Percentiles rank a stretch among this genome's conserved stretches.
Conservation (phyloP, 2,113 vertebrate genomes). For the Daboia siamensis region DNA sequence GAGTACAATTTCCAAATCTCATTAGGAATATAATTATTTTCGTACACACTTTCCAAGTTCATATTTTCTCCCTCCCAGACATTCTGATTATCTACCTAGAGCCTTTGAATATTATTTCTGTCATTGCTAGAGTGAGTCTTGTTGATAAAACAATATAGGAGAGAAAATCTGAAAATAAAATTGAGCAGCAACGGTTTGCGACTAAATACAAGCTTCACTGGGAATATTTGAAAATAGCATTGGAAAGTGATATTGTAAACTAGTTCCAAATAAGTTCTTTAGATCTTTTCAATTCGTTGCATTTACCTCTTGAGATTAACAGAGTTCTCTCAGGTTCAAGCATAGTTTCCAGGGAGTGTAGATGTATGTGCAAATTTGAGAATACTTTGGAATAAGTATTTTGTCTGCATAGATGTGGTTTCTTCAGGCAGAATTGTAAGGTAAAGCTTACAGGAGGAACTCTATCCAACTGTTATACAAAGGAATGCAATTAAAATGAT, state of each 20-base stretch:
- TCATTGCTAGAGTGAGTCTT: background rate
- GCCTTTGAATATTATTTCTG: background rate
- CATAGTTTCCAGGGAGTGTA: background rate
- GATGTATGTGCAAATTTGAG: background rate
- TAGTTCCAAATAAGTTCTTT: background rate
- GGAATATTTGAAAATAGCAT: background rate
- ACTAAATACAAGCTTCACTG: background rate
- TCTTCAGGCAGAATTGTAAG: background rate
- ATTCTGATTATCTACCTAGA: background rate
- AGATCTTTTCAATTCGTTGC: background rate
- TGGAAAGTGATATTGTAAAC: background rate
- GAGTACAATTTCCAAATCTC: background rate
- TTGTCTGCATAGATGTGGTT: background rate
- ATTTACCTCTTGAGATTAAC: background rate
- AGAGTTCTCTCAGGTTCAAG: background rate
- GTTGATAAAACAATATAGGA: background rate
- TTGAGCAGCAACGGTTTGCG: background rate
- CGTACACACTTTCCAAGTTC: fast-evolving
- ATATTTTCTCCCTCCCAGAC: background rate
- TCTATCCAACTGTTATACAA: too few relatives aligned
- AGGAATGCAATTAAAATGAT: background rate
- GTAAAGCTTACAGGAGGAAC: background rate
- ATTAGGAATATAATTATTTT: background rate
- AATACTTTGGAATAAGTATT: background rate
- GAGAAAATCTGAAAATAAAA: background rate